A percentile compares a stretch with the other conserved stretches of the same genome.
phyloP scores from a whole-genome alignment of 2,888 invertebrate species.

The Flabesymbios commensalis region DNA sequence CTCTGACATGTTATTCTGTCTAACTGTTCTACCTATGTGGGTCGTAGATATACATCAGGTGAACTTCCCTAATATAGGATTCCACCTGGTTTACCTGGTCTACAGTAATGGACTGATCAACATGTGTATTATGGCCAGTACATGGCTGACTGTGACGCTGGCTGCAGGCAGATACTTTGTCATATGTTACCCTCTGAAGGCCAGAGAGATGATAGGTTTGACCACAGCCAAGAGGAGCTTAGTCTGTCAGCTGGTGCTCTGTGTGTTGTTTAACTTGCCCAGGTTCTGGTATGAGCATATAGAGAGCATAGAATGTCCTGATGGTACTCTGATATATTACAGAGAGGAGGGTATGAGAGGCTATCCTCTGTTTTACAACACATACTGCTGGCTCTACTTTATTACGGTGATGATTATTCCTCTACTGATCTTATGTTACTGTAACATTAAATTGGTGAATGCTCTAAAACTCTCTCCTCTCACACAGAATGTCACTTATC shows the following conservation, averaged over 20 bases:
- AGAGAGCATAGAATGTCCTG: constrained; percentile 13
- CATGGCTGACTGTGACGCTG: constrained; percentile 58
- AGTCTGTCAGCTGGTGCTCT: constrained; percentile 25
- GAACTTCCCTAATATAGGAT: too few relatives aligned
- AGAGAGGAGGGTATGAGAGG: constrained; percentile 11
- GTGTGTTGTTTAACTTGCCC: constrained; percentile 28
- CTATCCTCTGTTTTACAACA: constrained; percentile 16
- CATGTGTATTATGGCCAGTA: constrained; percentile 55
- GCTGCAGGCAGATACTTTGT: constrained; percentile 57
- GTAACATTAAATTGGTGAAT: constrained; percentile 52
- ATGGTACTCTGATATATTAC: constrained; percentile 14
- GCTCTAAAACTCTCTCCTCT: too few relatives aligned
- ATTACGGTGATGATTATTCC: constrained; percentile 52
- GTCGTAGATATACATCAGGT: too few relatives aligned
- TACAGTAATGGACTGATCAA: constrained; percentile 50
- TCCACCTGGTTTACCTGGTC: too few relatives aligned
- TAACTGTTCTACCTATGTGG: constrained; percentile 51
- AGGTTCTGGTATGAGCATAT: constrained; percentile 23
- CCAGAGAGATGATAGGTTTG: constrained; percentile 52
- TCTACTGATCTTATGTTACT: constrained; percentile 48
- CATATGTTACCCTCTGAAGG: constrained; percentile 57
- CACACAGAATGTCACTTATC: too few relatives aligned
- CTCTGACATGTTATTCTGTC: constrained; percentile 56
- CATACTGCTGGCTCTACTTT: constrained; percentile 43
- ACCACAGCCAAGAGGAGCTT: constrained; percentile 49